These are phyloP conservation scores for Magallana nippona DNA, from an alignment of 2,888 invertebrate genomes.

Conservation along the genomic window DNA sequence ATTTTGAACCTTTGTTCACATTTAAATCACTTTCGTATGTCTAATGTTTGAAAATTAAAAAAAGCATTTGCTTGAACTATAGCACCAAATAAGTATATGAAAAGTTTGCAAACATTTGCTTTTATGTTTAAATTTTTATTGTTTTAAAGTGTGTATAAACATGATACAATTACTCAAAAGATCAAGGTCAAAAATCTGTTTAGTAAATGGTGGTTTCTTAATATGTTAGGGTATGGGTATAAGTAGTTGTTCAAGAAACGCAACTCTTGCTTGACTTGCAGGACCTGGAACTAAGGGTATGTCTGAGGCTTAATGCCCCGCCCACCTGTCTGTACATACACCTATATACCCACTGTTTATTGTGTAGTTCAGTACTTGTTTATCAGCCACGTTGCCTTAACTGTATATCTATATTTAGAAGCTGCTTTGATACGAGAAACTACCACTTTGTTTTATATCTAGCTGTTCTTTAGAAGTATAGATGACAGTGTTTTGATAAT, in stretches of 20 bases:
- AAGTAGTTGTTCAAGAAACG: background rate
- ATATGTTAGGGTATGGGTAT: background rate
- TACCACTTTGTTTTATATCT: background rate
- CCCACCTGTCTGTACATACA: too few species aligned
- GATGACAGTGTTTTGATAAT: background rate
- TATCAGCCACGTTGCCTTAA: background rate
- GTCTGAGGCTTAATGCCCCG: conserved; percentile 10
- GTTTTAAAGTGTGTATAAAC: too few species aligned
- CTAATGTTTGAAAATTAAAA: too few species aligned
- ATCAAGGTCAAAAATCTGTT: background rate
- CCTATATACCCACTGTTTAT: too few species aligned
- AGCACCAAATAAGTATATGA: too few species aligned
- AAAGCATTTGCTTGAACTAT: too few species aligned
- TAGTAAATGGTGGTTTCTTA: background rate
- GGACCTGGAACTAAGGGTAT: conserved; percentile 51
- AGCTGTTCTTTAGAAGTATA: background rate
- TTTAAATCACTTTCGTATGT: too few species aligned
- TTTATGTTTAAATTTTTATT: too few species aligned
- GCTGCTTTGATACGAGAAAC: background rate
- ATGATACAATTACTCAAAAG: too few species aligned
- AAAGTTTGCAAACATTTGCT: too few species aligned
- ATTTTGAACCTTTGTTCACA: too few species aligned
- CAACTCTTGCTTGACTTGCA: conserved; percentile 16
- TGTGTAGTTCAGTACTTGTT: background rate
- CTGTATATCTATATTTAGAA: background rate